Evolutionary conservation across 2,888 invertebrate genomes (phyloP).

Genomic region (Diarsia dahlii): DNA sequence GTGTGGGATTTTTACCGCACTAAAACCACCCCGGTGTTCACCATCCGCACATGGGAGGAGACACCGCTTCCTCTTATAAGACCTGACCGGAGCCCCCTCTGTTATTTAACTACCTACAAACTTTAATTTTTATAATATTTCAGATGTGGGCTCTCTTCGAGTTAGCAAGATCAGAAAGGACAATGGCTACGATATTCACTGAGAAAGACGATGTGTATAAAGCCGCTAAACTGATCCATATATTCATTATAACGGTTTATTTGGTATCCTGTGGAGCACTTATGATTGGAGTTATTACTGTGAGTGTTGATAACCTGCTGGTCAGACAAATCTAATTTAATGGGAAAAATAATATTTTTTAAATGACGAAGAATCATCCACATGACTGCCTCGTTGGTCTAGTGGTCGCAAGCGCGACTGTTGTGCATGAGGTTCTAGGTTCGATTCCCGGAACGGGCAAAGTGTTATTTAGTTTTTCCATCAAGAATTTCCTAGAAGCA

Average conservation of each 20-base stretch:
- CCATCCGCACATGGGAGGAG: too few relatives aligned
- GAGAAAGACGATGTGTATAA: slow-evolving; percentile 37
- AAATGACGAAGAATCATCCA: too few relatives aligned
- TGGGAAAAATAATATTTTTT: too few relatives aligned
- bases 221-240: slow-evolving; percentile 56
- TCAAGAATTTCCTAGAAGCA: too few relatives aligned
- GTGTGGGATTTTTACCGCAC: too few relatives aligned
- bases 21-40: too few relatives aligned
- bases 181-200: slow-evolving; percentile 51
- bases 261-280: slow-evolving; percentile 65
- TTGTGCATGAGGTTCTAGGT: not conserved
- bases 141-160: slow-evolving; percentile 69
- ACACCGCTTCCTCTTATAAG: too few relatives aligned
- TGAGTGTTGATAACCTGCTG: too few relatives aligned
- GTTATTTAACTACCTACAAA: not conserved
- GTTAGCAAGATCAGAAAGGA: slow-evolving; percentile 60
- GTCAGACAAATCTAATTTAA: too few relatives aligned
- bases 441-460: not conserved
- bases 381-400: too few relatives aligned
- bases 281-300: slow-evolving; percentile 69
- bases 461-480: too few relatives aligned
- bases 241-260: slow-evolving; percentile 47
- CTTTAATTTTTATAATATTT: not conserved
- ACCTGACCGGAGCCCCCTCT: too few relatives aligned
- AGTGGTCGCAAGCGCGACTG: not conserved